Conservation (phyloP, 2,113 vertebrate species). For the Chaetodon trifascialis region DNA sequence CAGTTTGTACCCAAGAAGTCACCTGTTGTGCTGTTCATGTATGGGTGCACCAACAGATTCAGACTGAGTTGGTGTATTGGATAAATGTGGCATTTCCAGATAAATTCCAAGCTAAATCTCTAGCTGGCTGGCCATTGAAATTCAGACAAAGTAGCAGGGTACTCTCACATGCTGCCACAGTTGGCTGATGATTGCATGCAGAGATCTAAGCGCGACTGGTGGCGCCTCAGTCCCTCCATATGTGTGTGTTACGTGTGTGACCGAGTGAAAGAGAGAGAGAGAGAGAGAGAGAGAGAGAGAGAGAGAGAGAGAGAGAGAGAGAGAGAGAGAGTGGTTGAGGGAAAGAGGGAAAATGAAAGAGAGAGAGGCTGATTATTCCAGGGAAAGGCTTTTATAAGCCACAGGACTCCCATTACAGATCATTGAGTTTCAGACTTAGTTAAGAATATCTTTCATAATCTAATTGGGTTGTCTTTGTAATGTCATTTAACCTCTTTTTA, state of each 20-base stretch:
- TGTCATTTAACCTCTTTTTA: constrained; percentile 66
- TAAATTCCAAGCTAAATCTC: constrained; percentile 36
- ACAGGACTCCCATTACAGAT: constrained; percentile 72
- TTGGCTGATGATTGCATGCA: constrained; percentile 47
- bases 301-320: constrained; percentile 21
- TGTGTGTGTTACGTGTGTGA: constrained; percentile 15
- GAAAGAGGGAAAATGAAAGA: constrained; percentile 43
- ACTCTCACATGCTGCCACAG: constrained; percentile 43
- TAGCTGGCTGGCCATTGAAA: constrained; percentile 43
- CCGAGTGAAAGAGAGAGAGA: background rate
- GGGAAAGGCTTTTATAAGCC: constrained; percentile 75
- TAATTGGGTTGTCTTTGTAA: constrained; percentile 69
- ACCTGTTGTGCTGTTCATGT: background rate
- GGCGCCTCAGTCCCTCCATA: constrained; percentile 8
- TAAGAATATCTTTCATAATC: constrained; percentile 77
- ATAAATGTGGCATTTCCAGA: constrained; percentile 36
- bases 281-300: constrained; percentile 9
- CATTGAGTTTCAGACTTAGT: constrained; percentile 67
- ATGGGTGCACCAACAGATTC: background rate
- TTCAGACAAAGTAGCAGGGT: constrained; percentile 43
- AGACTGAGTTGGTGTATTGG: constrained; percentile 1
- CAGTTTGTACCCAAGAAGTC: background rate
- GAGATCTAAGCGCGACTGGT: constrained; percentile 35
- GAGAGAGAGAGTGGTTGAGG: background rate
- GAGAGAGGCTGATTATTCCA: constrained; percentile 49